These are phyloP conservation scores for Craseonycteris thonglongyai DNA, from an alignment of 2,113 vertebrate genomes.

Conservation along the genomic window DNA sequence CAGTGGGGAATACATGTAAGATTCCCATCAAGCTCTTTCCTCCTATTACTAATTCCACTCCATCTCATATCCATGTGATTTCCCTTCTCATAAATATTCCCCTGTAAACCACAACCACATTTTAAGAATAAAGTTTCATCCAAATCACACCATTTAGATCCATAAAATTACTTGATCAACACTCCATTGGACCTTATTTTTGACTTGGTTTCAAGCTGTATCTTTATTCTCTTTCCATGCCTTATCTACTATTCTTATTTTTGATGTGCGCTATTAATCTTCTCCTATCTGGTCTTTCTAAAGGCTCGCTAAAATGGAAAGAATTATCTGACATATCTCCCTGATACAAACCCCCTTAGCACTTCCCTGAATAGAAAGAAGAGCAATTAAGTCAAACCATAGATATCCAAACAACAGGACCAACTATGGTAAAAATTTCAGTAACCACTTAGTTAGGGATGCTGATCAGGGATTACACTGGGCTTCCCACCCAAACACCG, in stretches of 20 bases:
- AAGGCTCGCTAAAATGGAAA: constrained; percentile 47
- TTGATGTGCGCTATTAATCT: constrained; percentile 33
- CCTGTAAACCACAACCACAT: not conserved
- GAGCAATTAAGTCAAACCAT: not conserved
- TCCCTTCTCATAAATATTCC: not conserved
- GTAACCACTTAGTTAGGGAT: not conserved
- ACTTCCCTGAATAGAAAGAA: not conserved
- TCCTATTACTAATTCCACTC: not conserved
- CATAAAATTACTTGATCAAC: not conserved
- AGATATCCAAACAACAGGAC: constrained; percentile 3
- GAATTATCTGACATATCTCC: not conserved
- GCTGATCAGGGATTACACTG: not conserved
- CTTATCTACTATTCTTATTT: not conserved
- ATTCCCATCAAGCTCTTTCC: not conserved
- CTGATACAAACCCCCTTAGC: constrained; percentile 32
- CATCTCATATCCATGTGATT: not conserved
- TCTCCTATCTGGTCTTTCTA: constrained; percentile 1
- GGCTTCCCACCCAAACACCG: not conserved
- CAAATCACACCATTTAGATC: not conserved
- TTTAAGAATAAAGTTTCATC: not conserved
- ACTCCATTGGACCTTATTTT: not conserved
- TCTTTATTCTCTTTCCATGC: not conserved
- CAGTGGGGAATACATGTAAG: not conserved
- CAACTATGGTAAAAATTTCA: not conserved
- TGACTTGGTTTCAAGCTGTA: not conserved